Evolutionary conservation across 2,888 invertebrate genomes (phyloP).

Genomic region (Ceramica pisi): DNA sequence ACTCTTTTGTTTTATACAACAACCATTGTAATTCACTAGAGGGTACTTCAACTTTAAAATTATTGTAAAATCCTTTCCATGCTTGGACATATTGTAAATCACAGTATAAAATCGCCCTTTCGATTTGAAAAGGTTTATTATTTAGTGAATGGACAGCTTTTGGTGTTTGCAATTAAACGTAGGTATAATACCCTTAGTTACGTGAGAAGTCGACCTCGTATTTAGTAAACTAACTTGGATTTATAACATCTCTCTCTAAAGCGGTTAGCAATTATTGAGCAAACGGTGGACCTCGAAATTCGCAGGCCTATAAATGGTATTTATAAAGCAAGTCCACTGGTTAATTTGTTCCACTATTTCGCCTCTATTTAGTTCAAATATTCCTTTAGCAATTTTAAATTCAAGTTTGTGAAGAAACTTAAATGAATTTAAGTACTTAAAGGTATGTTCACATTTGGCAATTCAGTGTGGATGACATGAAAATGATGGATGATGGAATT

Average conservation of each 20-base stretch:
- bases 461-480: slow-evolving; percentile 71
- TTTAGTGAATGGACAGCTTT: slow-evolving; percentile 74
- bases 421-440: slow-evolving; percentile 32
- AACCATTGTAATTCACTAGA: slow-evolving; percentile 72
- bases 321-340: slow-evolving; percentile 43
- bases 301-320: slow-evolving; percentile 65
- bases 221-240: slow-evolving; percentile 74
- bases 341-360: slow-evolving; percentile 57
- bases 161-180: slow-evolving; percentile 78
- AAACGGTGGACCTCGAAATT: slow-evolving; percentile 72
- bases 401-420: slow-evolving; percentile 18
- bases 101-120: slow-evolving; percentile 48
- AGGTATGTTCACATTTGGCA: slow-evolving; percentile 64
- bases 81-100: slow-evolving; percentile 66
- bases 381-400: slow-evolving; percentile 38
- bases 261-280: slow-evolving; percentile 69
- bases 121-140: slow-evolving; percentile 60
- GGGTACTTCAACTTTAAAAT: slow-evolving; percentile 62
- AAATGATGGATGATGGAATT: slow-evolving; percentile 74
- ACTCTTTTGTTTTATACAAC: slow-evolving; percentile 83
- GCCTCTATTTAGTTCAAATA: slow-evolving; percentile 44
- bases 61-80: slow-evolving; percentile 62
- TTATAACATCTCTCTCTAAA: slow-evolving; percentile 73
- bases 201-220: slow-evolving; percentile 82
- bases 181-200: slow-evolving; percentile 82